These are phyloP conservation scores for Ameiurus melas DNA, from an alignment of 2,113 vertebrate species.

Conservation along the genomic window DNA sequence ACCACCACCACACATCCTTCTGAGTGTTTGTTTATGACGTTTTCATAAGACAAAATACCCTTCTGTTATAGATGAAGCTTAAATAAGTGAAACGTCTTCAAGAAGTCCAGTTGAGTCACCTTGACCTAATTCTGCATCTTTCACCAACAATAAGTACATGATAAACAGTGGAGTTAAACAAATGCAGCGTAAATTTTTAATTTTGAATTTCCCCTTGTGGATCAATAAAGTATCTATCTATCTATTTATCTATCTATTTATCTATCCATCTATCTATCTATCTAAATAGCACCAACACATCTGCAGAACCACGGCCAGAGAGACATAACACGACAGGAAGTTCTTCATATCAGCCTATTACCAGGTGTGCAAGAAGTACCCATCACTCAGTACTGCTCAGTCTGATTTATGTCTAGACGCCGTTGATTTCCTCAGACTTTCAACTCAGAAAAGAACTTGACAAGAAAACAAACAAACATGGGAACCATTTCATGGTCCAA, in stretches of 20 bases:
- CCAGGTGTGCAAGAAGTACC: conserved; percentile 26
- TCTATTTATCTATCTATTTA: too few species aligned
- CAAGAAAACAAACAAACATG: conserved; percentile 30
- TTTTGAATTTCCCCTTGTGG: too few species aligned
- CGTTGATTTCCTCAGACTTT: conserved; percentile 50
- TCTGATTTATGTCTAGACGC: conserved; percentile 43
- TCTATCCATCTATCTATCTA: too few species aligned
- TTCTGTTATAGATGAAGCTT: neutral
- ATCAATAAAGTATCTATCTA: too few species aligned
- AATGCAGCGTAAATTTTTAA: conserved; percentile 34
- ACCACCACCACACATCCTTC: neutral
- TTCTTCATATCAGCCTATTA: conserved; percentile 47
- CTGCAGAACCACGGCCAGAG: conserved; percentile 39
- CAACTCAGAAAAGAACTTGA: conserved; percentile 56
- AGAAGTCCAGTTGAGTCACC: too few species aligned
- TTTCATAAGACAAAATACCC: neutral
- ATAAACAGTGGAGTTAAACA: conserved; percentile 40
- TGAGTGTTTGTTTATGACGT: neutral
- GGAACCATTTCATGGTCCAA: conserved; percentile 38
- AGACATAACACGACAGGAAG: conserved; percentile 43
- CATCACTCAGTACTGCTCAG: conserved; percentile 36
- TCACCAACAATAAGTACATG: conserved; percentile 44
- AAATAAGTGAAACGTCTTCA: neutral
- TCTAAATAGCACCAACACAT: conserved; percentile 41
- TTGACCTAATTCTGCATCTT: neutral